Evolutionary conservation across 2,113 vertebrate genomes (phyloP), one percentile per base, ranked within the genome.

Genomic region (Tylochromis polylepis): DNA sequence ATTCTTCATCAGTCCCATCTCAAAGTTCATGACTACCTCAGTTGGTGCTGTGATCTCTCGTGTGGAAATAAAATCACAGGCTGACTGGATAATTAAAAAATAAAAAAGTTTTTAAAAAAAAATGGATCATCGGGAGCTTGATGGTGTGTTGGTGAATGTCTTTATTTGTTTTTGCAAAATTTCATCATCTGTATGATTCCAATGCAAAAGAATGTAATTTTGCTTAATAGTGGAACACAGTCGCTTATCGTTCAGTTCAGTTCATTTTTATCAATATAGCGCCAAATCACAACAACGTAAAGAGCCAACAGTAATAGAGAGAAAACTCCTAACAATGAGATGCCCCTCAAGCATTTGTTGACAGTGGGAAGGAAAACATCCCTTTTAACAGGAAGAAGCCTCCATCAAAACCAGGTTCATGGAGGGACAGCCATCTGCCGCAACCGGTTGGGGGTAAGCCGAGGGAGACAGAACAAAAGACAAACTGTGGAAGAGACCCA

Each of bases 1-100:
- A 81, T 88, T 91, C 84, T 84, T 83, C 57, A 88, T 92, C 87
- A 83, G 78, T 58, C 22, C 60, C 85, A 70, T 87, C 81, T 84
- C 75, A 87, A 75, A 81, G 65, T 90, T 84, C 79, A 12, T 36
- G 59, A 1, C 9, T 62, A 5, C 78, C 36, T 38, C 24, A 4
- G 24, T 59, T 53, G 49, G 22, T 34, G 51, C 79, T 85, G 27
- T 84, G 80, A 88, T 84, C 62, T 6, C 12, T 88, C 85, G 56
- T 49, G 70, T 20, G 59, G 34, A 88, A 87, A 85, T 65, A 78
- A 59, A 56, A 60, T 62, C 83, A 22, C 22, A 34, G 87, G 18
- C 29, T 20, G 29, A 38, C 31, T 5, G 4, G 4, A 31, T 5
- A 31, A 31, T 31, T 31, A 4, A 31, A 31, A 31, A 31, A 31